Base-by-base conservation (phyloP, 1,140 invertebrate genomes). In the Drosophila nasuta region DNA sequence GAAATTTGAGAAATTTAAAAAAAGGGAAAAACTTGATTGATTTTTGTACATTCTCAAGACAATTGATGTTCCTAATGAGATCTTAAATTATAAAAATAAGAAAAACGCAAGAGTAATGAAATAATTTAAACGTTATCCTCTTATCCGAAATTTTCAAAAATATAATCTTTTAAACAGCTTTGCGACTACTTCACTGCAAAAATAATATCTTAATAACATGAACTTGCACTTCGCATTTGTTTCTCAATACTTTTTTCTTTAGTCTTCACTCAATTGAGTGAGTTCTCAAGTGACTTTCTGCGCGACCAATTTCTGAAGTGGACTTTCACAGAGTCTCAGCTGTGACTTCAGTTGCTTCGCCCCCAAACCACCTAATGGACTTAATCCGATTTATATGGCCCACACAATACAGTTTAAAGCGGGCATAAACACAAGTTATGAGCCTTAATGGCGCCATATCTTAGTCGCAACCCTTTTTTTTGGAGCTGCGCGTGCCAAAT, bases 401-500 rank as follows among this genome's bases (percentile, higher is more conserved):
- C 25, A 20, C 38, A 15, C 35, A 33, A 54, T 33, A 25, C 63
- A 56, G 46, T 66, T 66, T 56, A 64, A 48, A 63, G 46, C 58
- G 45, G 13, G 20, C 62, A 72, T 75, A 64, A 70, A 71, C 33
- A 54, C 56, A 77, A 83, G 66, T 82, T 80, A 83, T 77, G 81
- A 70, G 77, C 35, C 57, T 49, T 38, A 57, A 52, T 38, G 35
- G 38, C 30, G 43, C 28, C 33, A 17, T 38, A 25, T 25, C 20
- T 25, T 10, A 38, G 35, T 25, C 20, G 56, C 81, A 87, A 80
- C 80, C 83, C 82, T 87, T 82, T 85, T 35, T 38, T 38, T 8
- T 4, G 20, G 20, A 25, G 20, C 35, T 35, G 41, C 43, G 15
- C 13, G 15, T 51, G 13, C 58, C 48, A 57, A 52, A 59, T 67